A percentile compares a stretch with the other conserved stretches of the same genome.
These are phyloP conservation scores for Brachionus plicatilis DNA, from an alignment of 1,140 invertebrate genomes.

Conservation along the genomic window DNA sequence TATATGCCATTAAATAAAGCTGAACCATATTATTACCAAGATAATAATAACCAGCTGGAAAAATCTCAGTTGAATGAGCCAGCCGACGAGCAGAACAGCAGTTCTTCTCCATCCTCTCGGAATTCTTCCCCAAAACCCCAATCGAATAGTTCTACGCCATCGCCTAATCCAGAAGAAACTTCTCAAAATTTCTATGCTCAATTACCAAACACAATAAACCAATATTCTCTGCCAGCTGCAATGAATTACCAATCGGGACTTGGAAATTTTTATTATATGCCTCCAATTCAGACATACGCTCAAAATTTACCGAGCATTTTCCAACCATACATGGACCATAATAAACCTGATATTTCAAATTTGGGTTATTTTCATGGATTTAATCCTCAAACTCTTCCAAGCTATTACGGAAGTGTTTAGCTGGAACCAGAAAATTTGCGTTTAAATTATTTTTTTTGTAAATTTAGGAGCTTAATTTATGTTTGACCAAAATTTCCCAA, in stretches of 20 bases:
- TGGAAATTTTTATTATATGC: background rate
- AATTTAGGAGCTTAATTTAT: constrained; percentile 38
- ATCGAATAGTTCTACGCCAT: background rate
- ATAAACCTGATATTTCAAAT: background rate
- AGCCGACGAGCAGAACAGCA: background rate
- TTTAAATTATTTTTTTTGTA: constrained; percentile 39
- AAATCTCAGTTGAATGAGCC: background rate
- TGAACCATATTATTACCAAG: background rate
- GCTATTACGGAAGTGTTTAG: constrained; percentile 5
- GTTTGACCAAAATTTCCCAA: constrained; percentile 29
- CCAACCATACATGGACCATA: constrained; percentile 2
- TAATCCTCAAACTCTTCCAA: background rate
- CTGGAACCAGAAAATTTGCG: background rate
- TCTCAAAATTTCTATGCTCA: background rate
- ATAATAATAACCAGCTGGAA: background rate
- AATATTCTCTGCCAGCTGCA: background rate
- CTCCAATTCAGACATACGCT: background rate
- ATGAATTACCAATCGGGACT: background rate
- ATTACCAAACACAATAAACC: background rate
- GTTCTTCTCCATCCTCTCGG: background rate
- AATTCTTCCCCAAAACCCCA: background rate
- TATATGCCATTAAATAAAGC: background rate
- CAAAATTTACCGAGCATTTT: constrained; percentile 21
- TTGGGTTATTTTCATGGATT: background rate
- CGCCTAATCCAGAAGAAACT: background rate